Base-by-base conservation (phyloP, 2,888 invertebrate species). In the Philonicus albiceps region DNA sequence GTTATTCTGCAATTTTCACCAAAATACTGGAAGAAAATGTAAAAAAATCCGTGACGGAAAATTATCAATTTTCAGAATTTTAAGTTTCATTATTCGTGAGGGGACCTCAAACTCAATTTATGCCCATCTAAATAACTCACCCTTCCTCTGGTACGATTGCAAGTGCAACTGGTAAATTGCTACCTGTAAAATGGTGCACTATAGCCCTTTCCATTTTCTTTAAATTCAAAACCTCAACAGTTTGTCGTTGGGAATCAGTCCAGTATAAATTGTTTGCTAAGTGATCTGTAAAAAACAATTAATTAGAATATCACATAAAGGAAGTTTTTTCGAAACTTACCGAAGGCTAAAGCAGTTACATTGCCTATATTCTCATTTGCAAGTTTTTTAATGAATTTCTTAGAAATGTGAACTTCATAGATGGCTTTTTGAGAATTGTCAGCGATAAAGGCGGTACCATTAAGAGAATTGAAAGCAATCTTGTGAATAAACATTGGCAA, bases 221-320 rank as follows among this genome's bases (percentile, higher is more conserved):
- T 75, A 96, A 89, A 0, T 95, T 96, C 13, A 95, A 90, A 2
- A 94, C 94, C 90, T 96, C 96, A 0, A 97, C 92, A 0, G 94
- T 93, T 85, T 93, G 93, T 13, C 94, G 93, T 0, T 93, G 93
- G 0, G 93, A 92, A 90, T 97, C 96, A 86, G 95, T 92, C 93
- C 96, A 94, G 91, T 97, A 97, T 0, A 97, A 91, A 88, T 95
- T 95, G 87, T 96, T 95, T 0, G 96, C 94, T 8, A 94, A 92
- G 89, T 94, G 93, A 92, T 97, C 97, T 95, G 89, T 0, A 89
- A 49, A 74, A 86, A 13, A 74, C 73, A 55, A 75, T 43, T 8
- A 19, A 34, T 78, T 43, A 43, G 13, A 76, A 55, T 8, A 73
- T 19, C 13, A 37, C 13, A 22, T 1, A 72, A 43, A 22, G 73